Base-by-base conservation (phyloP, 2,113 vertebrate genomes). In the Myrmophylax atrothorax region DNA sequence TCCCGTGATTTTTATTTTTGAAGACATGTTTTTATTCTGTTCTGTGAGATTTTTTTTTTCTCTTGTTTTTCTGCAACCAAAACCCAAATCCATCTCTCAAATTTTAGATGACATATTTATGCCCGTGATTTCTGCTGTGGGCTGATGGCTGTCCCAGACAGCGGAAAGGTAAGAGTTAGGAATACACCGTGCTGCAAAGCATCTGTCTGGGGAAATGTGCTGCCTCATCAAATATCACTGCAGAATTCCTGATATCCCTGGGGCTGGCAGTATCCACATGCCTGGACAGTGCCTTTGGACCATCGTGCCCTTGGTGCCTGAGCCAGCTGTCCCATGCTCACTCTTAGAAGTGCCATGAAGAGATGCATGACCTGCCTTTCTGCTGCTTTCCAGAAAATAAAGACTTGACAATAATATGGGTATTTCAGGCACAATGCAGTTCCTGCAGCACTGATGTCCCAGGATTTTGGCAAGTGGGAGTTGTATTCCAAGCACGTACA, bases 251-350 rank as follows among this genome's bases (percentile, higher is more conserved):
- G 3, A 22, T 15, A 24, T 60, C 68, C 66, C 42, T 0, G 4
- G 42, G 33, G 22, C 25, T 4, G 16, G n/a, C 74, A 85, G 26
- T 56, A 59, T 47, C 55, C 81, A 19, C 0, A 0, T 59, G 42
- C 19, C 62, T 38, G 37, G 35, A 26, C 0, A 0, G 6, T 72
- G 14, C 33, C 37, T 81, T 37, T 2, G 15, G 80, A 69, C 17
- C 33, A 16, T 13, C 0, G 3, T 78, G 60, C 4, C 76, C 74
- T 70, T 70, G 55, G 12, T 77, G 19, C 33, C 24, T 25, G 75
- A 33, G 53, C 29, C 25, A n/a, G 5, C 56, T 1, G 0, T 44
- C 40, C 50, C 2, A 0, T 25, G 37, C 44, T 44, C 4, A 0
- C 10, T 47, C 52, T 42, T 56, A 49, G 58, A 87, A 59, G 4